Evolutionary conservation across 2,113 vertebrate genomes (phyloP).

Genomic region (Sitta europaea): DNA sequence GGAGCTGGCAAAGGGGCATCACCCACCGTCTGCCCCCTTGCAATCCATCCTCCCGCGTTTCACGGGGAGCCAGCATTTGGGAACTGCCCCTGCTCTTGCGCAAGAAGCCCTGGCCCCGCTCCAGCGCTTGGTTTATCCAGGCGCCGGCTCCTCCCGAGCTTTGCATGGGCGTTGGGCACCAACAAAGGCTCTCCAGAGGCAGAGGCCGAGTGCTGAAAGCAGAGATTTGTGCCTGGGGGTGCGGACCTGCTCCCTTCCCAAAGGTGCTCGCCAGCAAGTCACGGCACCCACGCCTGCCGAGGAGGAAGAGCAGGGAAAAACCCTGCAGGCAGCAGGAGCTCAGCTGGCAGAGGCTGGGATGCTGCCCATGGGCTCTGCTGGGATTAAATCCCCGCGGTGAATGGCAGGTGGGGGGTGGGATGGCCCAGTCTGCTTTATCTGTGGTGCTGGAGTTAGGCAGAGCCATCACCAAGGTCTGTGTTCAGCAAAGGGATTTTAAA

Average conservation of each 20-base stretch:
- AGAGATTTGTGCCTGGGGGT: background rate
- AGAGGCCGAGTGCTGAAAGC: background rate
- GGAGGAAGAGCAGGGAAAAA: background rate
- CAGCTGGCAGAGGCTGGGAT: background rate
- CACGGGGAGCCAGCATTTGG: background rate
- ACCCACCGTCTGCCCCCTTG: rapidly evolving
- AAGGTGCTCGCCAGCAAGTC: background rate
- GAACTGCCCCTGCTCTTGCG: background rate
- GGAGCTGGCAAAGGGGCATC: background rate
- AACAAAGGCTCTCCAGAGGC: slow-evolving; percentile 29
- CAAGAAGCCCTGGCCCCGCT: background rate
- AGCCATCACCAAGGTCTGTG: background rate
- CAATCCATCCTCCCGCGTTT: rapidly evolving
- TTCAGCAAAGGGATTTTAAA: background rate
- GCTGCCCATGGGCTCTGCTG: background rate
- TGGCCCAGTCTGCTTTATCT: background rate
- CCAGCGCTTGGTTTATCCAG: slow-evolving; percentile 4
- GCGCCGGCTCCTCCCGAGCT: slow-evolving; percentile 19
- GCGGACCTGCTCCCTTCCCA: background rate
- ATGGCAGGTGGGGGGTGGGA: background rate
- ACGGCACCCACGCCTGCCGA: background rate
- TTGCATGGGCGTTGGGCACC: slow-evolving; percentile 13
- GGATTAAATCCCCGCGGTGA: rapidly evolving
- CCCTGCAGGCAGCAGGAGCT: background rate
- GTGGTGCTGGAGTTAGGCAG: rapidly evolving